Base-by-base conservation (phyloP, 2,888 invertebrate genomes). In the Adelognathus sp. region DNA sequence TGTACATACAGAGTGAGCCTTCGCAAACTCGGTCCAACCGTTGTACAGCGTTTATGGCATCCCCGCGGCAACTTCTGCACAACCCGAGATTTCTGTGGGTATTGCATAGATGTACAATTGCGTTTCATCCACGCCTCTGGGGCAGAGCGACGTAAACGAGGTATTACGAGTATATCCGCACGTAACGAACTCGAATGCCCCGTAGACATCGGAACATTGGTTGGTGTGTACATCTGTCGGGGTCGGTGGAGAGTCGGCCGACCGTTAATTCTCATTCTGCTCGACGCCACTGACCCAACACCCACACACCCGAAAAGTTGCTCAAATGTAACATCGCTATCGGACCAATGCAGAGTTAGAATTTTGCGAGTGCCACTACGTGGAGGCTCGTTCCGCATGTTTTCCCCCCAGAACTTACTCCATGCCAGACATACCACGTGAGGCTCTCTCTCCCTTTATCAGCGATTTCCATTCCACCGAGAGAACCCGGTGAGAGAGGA, bases 221-320 rank as follows among this genome's bases (percentile, higher is more conserved):
- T 60, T 27, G n/a, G 29, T 16, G n/a, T 41, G 11, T 64, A 14
- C 21, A 66, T 54, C 54, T 63, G 63, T 54, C 41, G 63, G 18
- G 46, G 14, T 9, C 46, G 54, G 56, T 60, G 58, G 50, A 50
- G 39, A 66, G 39, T 66, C 66, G 66, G 50, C 74, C 60, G 67
- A 66, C 29, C 74, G 66, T 66, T 66, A 74, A 74, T 74, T 74
- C 56, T 64, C 74, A 67, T 66, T 60, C 60, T 11, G 41, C 50
- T 60, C 58, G 24, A n/a, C n/a, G n/a, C n/a, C n/a, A n/a, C n/a
- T n/a, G n/a, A n/a, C 36, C 31, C 60, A 39, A 27, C 11, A 54
- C 52, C 54, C 63, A 44, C n/a, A 41, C 29, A 24, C 27, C 9
- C 14, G 31, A 24, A 24, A 64, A 41, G 64, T 64, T 58, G 27